Base-by-base conservation (phyloP, 2,888 invertebrate species). In the Argyra leucocephala region DNA sequence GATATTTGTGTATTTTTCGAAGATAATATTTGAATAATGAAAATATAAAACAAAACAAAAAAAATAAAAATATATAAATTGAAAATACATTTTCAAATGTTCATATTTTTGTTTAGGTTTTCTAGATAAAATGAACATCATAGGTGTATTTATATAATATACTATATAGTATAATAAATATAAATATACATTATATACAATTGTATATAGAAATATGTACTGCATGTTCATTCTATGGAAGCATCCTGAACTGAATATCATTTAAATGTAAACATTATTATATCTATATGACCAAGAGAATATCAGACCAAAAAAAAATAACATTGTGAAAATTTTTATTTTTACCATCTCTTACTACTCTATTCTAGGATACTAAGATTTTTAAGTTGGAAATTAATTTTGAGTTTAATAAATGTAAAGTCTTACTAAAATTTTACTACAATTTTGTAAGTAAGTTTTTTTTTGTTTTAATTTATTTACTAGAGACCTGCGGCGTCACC, bases 241-340 rank as follows among this genome's bases (percentile, higher is more conserved):
- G 12, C 31, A 31, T 48, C 48, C 48, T 48, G 48, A 48, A 48
- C 18, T 48, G 48, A 48, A 48, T 48, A 48, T 48, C 18, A 48
- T 48, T 48, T 48, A 48, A 48, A 48, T 48, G 48, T 48, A 48
- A 48, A 48, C 48, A 48, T 48, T 48, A 48, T 48, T n/a, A n/a
- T n/a, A n/a, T 48, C 48, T 48, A 48, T 48, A n/a, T 48, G 48
- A 48, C 48, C 48, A n/a, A n/a, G n/a, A n/a, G 48, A 48, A n/a
- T 18, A 48, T 48, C 48, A 48, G 48, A 48, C 48, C 12, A 48
- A 9, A n/a, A 48, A 48, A 15, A 31, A 31, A 7, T 6, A 31
- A 26, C 7, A 31, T 31, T n/a, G n/a, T n/a, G n/a, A n/a, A n/a
- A n/a, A n/a, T n/a, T n/a, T n/a, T n/a, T n/a, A n/a, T n/a, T n/a